Evolutionary conservation across 1,140 invertebrate species (phyloP), one percentile per base, ranked within the genome.

Genomic region (Antheraea mylitta): DNA sequence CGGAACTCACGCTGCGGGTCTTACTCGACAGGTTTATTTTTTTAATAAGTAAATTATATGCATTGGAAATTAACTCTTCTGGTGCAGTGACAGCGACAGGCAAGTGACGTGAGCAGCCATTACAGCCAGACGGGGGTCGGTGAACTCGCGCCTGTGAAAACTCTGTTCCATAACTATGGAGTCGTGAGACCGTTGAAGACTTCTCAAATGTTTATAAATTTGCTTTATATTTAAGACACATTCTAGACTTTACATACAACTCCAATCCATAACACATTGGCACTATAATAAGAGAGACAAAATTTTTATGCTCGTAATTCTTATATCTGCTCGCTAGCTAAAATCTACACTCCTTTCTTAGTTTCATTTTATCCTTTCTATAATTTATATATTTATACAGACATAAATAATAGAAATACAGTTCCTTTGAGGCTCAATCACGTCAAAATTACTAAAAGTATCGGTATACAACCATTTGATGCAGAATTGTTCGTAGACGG

Each of bases 51-150:
- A 86, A 79, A 79, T 78, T 76, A 83, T 65, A 48, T 18, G 19
- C 45, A 19, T 22, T 73, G 80, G 79, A 86, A 86, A 89, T 89
- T 85, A 87, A 84, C 84, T 87, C 79, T 70, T 87, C 83, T 77
- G 22, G 45, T 67, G 53, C 72, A 69, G 68, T 80, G 80, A 82
- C 78, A 73, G 69, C 74, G 81, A 83, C 82, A 75, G 77, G 69
- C 38, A 76, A 86, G 69, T 85, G 85, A 86, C 82, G 83, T 75
- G 78, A 65, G 74, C 76, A 67, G 66, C 77, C 79, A 86, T 85
- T 85, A 86, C 70, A 45, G 67, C 69, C 65, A 61, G 70, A 77
- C 69, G 66, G 68, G 68, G 82, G 80, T 82, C 79, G 66, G 66
- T 62, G 77, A 74, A 79, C 80, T 64, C 69, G 42, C 61, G 45